Evolutionary conservation across 2,888 invertebrate species (phyloP).

Genomic region (Chelonus formosanus): DNA sequence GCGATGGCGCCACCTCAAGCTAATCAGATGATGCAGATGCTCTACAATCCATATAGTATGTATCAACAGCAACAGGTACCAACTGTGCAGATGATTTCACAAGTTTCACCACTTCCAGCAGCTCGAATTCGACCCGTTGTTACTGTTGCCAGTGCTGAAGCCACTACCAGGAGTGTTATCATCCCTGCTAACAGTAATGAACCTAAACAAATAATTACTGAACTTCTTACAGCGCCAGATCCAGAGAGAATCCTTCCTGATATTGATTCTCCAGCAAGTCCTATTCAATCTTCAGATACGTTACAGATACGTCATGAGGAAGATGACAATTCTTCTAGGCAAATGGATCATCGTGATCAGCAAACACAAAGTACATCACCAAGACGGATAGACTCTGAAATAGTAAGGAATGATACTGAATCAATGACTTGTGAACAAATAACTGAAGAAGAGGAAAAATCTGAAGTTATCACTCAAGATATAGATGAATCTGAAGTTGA

Average conservation of each 20-base stretch:
- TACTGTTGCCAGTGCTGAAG: constrained; percentile 46
- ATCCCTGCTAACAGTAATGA: constrained; percentile 46
- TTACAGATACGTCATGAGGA: constrained; percentile 29
- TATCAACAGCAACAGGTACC: constrained; percentile 69
- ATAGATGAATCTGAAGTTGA: constrained; percentile 44
- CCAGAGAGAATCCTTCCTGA: constrained; percentile 53
- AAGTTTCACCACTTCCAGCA: constrained; percentile 60
- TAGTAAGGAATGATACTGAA: constrained; percentile 28
- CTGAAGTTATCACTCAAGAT: constrained; percentile 54
- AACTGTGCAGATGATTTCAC: constrained; percentile 67
- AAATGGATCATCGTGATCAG: constrained; percentile 46
- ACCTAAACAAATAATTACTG: constrained; percentile 47
- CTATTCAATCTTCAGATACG: constrained; percentile 35
- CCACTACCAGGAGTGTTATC: constrained; percentile 41
- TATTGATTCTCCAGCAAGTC: constrained; percentile 46
- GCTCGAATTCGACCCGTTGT: constrained; percentile 51
- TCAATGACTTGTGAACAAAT: constrained; percentile 27
- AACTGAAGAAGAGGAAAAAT: constrained; percentile 47
- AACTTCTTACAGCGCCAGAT: constrained; percentile 48
- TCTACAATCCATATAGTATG: constrained; percentile 66
- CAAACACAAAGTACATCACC: constrained; percentile 44
- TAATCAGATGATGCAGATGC: constrained; percentile 68
- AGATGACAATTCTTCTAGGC: constrained; percentile 33
- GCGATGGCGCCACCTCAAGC: constrained; percentile 67
- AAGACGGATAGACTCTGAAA: constrained; percentile 34